A percentile compares a stretch with the other conserved stretches of the same genome.
phyloP scores from a whole-genome alignment of 2,888 invertebrate genomes.

The Tachina grossa region DNA sequence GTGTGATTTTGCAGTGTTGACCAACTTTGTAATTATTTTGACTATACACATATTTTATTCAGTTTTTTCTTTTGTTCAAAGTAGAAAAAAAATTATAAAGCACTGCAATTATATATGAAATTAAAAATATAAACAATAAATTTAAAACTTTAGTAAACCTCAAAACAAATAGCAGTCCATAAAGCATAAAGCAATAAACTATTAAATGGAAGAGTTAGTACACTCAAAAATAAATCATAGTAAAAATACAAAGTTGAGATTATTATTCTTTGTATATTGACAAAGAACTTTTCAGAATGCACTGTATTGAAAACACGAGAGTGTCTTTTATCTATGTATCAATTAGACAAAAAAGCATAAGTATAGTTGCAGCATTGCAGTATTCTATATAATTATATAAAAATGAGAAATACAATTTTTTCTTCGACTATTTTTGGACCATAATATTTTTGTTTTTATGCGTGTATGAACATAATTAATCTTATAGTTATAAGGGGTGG shows the following conservation, averaged over 20 bases:
- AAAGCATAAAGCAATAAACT: constrained; percentile 46
- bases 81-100: constrained; percentile 1
- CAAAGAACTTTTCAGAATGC: no score
- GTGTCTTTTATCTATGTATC: no score
- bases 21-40: constrained; percentile 64
- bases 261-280: no score
- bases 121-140: constrained; percentile 62
- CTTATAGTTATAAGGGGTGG: no score
- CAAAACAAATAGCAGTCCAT: constrained; percentile 56
- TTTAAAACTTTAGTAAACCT: constrained; percentile 61
- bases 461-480: no score
- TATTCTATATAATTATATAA: no score
- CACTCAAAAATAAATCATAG: not conserved
- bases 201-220: constrained; percentile 1
- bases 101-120: constrained; percentile 52
- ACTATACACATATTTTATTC: constrained; percentile 22
- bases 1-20: constrained; percentile 54
- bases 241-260: not conserved
- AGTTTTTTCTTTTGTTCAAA: constrained; percentile 1
- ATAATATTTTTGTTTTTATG: no score
- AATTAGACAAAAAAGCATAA: no score
- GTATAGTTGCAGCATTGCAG: no score
- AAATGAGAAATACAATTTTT: no score
- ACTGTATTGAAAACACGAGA: no score
- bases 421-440: no score